phyloP scores from a whole-genome alignment of 1,140 invertebrate genomes.

The Hycleus cichorii region DNA sequence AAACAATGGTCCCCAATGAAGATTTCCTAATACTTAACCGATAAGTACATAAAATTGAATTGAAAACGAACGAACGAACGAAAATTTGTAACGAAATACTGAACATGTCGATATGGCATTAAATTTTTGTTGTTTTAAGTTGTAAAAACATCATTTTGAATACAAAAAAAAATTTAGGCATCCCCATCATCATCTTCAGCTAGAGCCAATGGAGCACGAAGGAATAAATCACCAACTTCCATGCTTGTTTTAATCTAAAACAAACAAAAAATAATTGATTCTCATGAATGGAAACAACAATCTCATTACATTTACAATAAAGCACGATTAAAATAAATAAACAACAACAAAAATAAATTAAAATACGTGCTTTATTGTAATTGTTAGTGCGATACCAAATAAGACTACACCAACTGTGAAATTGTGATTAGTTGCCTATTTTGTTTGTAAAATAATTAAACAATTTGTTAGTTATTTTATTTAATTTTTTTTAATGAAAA shows the following conservation, averaged over 20 bases:
- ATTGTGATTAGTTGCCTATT: not conserved
- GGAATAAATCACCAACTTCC: slow-evolving; percentile 26
- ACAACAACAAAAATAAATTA: too few relatives aligned
- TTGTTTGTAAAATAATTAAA: not conserved
- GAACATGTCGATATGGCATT: slow-evolving; percentile 27
- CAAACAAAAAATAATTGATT: slow-evolving; percentile 1
- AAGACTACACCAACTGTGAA: not conserved
- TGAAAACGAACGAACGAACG: not conserved
- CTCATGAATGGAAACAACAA: not conserved
- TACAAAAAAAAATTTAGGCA: slow-evolving; percentile 1
- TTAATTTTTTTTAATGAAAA: not conserved
- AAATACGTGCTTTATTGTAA: not conserved
- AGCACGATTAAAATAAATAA: not conserved
- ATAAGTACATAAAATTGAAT: slow-evolving; percentile 1
- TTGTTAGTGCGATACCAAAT: not conserved
- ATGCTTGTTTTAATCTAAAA: slow-evolving; percentile 32
- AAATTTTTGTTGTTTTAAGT: slow-evolving; percentile 4
- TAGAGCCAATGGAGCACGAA: slow-evolving; percentile 32
- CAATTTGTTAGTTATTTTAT: slow-evolving; percentile 1
- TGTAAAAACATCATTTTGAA: not conserved
- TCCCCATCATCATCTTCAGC: slow-evolving; percentile 33
- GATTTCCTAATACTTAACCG: slow-evolving; percentile 1
- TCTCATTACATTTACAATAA: not conserved
- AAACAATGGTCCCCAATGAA: slow-evolving; percentile 13
- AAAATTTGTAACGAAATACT: slow-evolving; percentile 20